Evolutionary conservation across 2,888 invertebrate species (phyloP), one percentile per base, ranked within the genome.

Genomic region (Drosophila birchii): DNA sequence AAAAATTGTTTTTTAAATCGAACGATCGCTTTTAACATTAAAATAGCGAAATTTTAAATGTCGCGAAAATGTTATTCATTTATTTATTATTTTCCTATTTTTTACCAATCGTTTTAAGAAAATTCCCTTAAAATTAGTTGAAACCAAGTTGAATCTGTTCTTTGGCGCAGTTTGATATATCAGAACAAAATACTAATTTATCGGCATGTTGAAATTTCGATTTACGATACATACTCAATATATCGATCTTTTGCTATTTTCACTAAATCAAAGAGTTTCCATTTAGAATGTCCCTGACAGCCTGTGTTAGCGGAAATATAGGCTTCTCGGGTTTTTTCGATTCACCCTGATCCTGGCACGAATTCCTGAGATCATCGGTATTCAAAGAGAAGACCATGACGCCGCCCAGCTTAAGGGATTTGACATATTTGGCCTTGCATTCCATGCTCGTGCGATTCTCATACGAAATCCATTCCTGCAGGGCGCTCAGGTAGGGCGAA

Each of bases 321-420:
- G 77, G 77, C 41, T 79, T 75, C 0, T 26, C 39, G 23, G 63
- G 32, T 18, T 23, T 16, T 1, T 78, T 76, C 53, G 6, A 0
- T 23, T 7, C 45, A 0, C 11, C 14, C 29, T 68, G 14, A 26
- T 76, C 72, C 4, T 68, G 56, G 47, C 96, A 97, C 20, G 91
- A 90, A 59, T 93, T 93, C 20, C 68, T 76, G 90, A 94, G 95
- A 91, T 98, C 97, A 90, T 98, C 98, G 3, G 95, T 94, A 89
- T 97, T 97, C 29, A 98, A 93, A 12, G 96, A 95, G 92, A 95
- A 97, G 68, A 97, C 93, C 97, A 97, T 97, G 7, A 95, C 96
- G 38, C 98, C 98, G 54, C 95, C 95, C 80, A 96, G 94, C 39
- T 94, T 93, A 55, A 94, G 93, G 9, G 93, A 93, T 85, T 94